These are phyloP conservation scores for Xestia ashworthii DNA, from an alignment of 2,888 invertebrate genomes.

Conservation along the genomic window DNA sequence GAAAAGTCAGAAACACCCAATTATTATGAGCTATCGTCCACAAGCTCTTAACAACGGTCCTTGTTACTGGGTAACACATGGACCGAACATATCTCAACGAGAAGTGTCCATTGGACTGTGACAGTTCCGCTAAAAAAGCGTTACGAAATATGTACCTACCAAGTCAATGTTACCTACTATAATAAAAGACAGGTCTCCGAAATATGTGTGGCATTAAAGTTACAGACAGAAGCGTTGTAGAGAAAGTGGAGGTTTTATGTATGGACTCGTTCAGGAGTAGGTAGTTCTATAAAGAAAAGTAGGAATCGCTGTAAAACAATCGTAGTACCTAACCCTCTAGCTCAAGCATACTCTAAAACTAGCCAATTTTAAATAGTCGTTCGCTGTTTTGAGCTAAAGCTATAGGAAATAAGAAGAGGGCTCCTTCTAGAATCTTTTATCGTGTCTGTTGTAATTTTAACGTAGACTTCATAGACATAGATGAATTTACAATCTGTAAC, in stretches of 20 bases:
- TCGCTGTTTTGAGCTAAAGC: background rate
- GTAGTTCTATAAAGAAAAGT: background rate
- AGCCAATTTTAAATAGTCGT: background rate
- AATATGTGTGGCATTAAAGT: slow-evolving; percentile 8
- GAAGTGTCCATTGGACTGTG: slow-evolving; percentile 48
- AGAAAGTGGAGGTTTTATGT: slow-evolving; percentile 5
- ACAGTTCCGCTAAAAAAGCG: slow-evolving; percentile 46
- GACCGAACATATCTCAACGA: slow-evolving; percentile 42
- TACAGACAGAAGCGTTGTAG: background rate
- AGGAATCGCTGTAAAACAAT: background rate
- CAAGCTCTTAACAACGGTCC: slow-evolving; percentile 49
- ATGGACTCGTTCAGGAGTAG: background rate
- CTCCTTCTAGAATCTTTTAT: background rate
- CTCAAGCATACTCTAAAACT: background rate
- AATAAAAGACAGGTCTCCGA: slow-evolving; percentile 24
- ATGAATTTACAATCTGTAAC: background rate
- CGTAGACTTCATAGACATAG: background rate
- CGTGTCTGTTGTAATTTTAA: background rate
- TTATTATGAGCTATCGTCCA: slow-evolving; percentile 58
- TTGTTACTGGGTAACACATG: slow-evolving; percentile 58
- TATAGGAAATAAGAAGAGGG: background rate
- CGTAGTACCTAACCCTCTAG: background rate
- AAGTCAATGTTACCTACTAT: slow-evolving; percentile 26
- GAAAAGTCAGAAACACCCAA: slow-evolving; percentile 51
- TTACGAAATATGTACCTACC: slow-evolving; percentile 39